Base-by-base conservation (phyloP, 2,113 vertebrate genomes). In the Psilopogon haemacephalus region DNA sequence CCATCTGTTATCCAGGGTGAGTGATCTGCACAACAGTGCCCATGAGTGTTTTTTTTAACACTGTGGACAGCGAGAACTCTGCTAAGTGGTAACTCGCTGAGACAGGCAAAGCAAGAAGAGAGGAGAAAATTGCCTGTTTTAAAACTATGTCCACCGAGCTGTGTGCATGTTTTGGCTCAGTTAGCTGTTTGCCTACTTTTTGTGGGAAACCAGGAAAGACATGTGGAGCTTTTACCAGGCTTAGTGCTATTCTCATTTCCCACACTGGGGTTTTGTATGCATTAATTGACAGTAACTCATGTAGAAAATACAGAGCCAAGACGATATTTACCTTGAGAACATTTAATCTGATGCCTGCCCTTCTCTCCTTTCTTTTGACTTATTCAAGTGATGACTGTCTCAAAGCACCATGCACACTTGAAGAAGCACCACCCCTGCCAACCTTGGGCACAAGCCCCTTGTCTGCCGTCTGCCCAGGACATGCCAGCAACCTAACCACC, bases 401-500 rank as follows among this genome's bases (percentile, higher is more conserved):
- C 60, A 64, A 95, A 82, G 78, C 0, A 2, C 89, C 4, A 10
- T 1, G 7, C 16, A 38, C 87, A 32, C 67, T 78, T 79, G 78
- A 89, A 82, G 81, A 85, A 88, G 93, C 27, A 37, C 84, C 95
- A 80, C 82, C 64, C 92, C 86, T 59, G 91, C 95, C 95, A 96
- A 12, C 86, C 74, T 79, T 94, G 95, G 95, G 94, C 94, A 96
- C 86, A 75, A 95, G 95, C 90, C 91, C 93, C 92, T 87, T 54
- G 67, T 84, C 81, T 97, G 90, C 80, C 82, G 67, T 84, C 81
- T 97, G 90, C 80, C 82, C 52, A 67, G 89, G 3, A 8, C 33
- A 89, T 93, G 96, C 95, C 96, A 97, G 95, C 94, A 97, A 97
- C 94, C 95, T 92, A 94, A 95, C 94, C 88, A 44, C 94, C 77